A percentile compares a stretch with the other conserved stretches of the same genome.
phyloP scores from a whole-genome alignment of 2,888 invertebrate species.

The Eupsilia transversa region DNA sequence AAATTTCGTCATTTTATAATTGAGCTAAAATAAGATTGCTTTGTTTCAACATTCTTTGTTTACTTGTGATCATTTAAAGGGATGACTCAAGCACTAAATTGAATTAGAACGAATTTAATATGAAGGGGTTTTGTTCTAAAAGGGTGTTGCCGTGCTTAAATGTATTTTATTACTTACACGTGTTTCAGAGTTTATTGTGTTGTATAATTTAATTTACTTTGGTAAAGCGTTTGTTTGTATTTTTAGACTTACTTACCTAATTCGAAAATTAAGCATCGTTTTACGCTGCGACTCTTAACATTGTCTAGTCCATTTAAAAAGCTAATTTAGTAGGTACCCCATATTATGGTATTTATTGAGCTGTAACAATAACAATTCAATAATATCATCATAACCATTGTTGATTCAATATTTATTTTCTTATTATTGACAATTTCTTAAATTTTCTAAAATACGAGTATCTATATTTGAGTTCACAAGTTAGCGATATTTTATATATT shows the following conservation, averaged over 20 bases:
- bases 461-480: too few species aligned
- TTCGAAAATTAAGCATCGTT: neutral
- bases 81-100: conserved; percentile 33
- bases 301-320: neutral
- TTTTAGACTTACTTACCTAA: conserved; percentile 4
- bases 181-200: conserved; percentile 27
- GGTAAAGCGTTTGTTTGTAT: conserved; percentile 5
- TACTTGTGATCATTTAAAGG: conserved; percentile 18
- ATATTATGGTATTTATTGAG: neutral
- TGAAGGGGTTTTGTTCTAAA: conserved; percentile 32
- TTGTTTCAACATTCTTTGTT: conserved; percentile 42
- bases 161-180: conserved; percentile 29
- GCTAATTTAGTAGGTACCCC: neutral
- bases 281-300: neutral
- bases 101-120: conserved; percentile 36
- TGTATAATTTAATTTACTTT: conserved; percentile 26
- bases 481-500: too few species aligned
- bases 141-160: conserved; percentile 21
- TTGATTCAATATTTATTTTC: neutral
- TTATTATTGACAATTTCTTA: neutral
- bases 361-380: neutral
- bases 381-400: neutral
- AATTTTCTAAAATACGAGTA: too few species aligned
- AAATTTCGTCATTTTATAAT: neutral
- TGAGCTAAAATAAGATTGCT: conserved; percentile 2